Percentiles rank a stretch among this genome's conserved stretches.
phyloP scores from a whole-genome alignment of 1,140 invertebrate genomes.

The Frieseomelitta varia region DNA sequence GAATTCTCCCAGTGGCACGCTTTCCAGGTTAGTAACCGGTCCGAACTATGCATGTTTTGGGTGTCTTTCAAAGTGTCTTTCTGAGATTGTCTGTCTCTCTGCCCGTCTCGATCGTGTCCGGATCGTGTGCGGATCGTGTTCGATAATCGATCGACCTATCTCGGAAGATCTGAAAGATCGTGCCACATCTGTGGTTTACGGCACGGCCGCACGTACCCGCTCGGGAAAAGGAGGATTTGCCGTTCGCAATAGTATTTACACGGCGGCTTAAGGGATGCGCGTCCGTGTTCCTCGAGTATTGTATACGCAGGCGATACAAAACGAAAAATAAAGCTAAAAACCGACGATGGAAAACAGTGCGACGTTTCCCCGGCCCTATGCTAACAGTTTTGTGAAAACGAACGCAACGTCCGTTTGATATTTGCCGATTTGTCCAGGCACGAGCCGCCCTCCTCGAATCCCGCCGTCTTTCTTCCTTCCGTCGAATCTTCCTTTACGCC shows the following conservation, averaged over 20 bases:
- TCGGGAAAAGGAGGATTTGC: background rate
- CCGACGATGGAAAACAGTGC: constrained; percentile 49
- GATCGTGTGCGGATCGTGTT: too few species aligned
- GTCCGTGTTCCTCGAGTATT: constrained; percentile 28
- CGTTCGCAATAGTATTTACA: constrained; percentile 70
- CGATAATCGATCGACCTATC: background rate
- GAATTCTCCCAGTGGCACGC: constrained; percentile 72
- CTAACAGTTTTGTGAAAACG: constrained; percentile 62
- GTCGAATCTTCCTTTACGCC: too few species aligned
- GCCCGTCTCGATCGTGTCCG: background rate
- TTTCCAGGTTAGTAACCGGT: constrained; percentile 71
- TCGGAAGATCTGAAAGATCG: too few species aligned
- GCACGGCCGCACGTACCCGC: accelerated
- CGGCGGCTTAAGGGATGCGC: constrained; percentile 53
- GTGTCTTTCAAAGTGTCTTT: too few species aligned
- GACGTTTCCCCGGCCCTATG: constrained; percentile 59
- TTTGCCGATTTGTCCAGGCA: constrained; percentile 62
- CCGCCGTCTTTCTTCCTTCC: too few species aligned
- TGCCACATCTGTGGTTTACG: too few species aligned
- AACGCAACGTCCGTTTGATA: constrained; percentile 38
- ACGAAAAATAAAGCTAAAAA: constrained; percentile 60
- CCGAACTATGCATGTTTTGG: too few species aligned
- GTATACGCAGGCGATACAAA: constrained; percentile 65
- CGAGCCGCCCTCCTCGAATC: constrained; percentile 1
- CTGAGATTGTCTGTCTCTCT: background rate